Evolutionary conservation across 1,140 invertebrate genomes (phyloP).

Genomic region (Reticulitermes speratus): DNA sequence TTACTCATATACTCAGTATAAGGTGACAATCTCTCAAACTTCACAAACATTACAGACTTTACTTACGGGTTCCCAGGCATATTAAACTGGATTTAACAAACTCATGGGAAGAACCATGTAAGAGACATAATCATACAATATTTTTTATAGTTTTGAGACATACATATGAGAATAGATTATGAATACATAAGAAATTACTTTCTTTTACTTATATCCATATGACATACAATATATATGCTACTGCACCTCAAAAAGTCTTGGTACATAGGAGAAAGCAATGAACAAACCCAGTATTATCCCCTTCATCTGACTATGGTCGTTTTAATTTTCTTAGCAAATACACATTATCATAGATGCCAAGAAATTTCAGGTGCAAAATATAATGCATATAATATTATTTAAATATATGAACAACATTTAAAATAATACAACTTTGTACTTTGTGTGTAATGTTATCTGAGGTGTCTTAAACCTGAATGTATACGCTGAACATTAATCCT

Average conservation of each 20-base stretch:
- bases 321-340: not conserved
- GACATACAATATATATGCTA: conserved; percentile 17
- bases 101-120: conserved; percentile 5
- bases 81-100: conserved; percentile 4
- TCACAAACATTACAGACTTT: conserved; percentile 17
- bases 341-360: conserved; percentile 4
- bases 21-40: conserved; percentile 12
- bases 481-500: conserved; percentile 8
- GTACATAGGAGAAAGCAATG: not conserved
- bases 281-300: not conserved
- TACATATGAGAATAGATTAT: conserved; percentile 19
- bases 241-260: conserved; percentile 9
- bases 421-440: conserved; percentile 17
- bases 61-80: not conserved
- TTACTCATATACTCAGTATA: conserved; percentile 2
- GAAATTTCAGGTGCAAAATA: conserved; percentile 16
- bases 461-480: not conserved
- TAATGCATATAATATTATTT: conserved; percentile 7
- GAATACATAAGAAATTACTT: conserved; percentile 18
- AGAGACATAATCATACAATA: not conserved
- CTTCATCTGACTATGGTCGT: not conserved
- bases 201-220: conserved; percentile 10
- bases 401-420: conserved; percentile 15
- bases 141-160: conserved; percentile 10
- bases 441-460: conserved; percentile 19